phyloP scores from a whole-genome alignment of 2,797 vertebrate genomes.

The Danio kyathit region DNA sequence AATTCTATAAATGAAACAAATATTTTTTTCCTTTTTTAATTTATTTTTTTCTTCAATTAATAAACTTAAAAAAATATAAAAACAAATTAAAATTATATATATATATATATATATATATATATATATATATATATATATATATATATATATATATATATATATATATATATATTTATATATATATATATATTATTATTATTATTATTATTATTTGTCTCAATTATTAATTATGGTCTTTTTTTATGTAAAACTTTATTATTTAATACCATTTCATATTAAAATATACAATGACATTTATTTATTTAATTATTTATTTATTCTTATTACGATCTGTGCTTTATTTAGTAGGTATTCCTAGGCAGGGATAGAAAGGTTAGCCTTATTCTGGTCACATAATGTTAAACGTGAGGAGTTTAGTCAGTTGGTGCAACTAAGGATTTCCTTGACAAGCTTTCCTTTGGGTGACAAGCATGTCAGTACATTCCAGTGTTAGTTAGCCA shows the following conservation, averaged over 20 bases:
- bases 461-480: slow-evolving; percentile 55
- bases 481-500: slow-evolving; percentile 66
- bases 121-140: no score
- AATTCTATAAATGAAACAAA: no score
- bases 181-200: no score
- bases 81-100: no score
- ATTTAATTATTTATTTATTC: no score
- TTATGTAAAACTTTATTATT: not conserved
- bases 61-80: no score
- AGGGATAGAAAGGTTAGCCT: slow-evolving; percentile 54
- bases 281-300: not conserved
- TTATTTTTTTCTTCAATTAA: no score
- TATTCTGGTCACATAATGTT: slow-evolving; percentile 58
- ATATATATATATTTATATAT: no score
- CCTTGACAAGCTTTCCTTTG: slow-evolving; percentile 30
- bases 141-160: no score
- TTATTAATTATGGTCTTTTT: no score
- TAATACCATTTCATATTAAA: not conserved
- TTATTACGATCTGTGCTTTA: slow-evolving; percentile 30
- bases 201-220: not conserved
- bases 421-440: slow-evolving; percentile 53
- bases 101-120: no score
- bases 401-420: slow-evolving; percentile 55
- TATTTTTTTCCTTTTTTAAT: no score
- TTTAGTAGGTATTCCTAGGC: slow-evolving; percentile 56